phyloP scores from a whole-genome alignment of 1,140 invertebrate species.

The Dermatophagoides farinae region DNA sequence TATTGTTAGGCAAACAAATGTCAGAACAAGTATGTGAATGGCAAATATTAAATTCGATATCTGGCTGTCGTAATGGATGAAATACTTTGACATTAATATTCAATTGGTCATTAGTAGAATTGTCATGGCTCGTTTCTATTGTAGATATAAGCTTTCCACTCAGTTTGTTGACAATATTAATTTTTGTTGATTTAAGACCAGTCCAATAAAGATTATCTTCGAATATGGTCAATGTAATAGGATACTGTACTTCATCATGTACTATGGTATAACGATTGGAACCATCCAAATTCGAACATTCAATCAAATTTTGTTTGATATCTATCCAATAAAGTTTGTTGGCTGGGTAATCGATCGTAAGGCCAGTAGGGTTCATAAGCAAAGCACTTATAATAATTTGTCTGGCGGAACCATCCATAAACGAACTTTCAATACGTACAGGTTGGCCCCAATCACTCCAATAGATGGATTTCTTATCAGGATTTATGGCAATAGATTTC shows the following conservation, averaged over 20 bases:
- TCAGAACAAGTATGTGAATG: conserved; percentile 64
- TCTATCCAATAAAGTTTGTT: conserved; percentile 34
- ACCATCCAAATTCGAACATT: conserved; percentile 60
- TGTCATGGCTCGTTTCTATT: not conserved
- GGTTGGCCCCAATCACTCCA: conserved; percentile 84
- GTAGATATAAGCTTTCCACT: not conserved
- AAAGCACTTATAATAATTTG: conserved; percentile 42
- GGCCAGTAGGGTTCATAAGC: conserved; percentile 61
- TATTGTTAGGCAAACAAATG: conserved; percentile 41
- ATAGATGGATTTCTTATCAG: conserved; percentile 59
- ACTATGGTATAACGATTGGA: conserved; percentile 20
- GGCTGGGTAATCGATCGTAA: conserved; percentile 60
- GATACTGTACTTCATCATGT: conserved; percentile 49
- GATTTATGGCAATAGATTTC: conserved; percentile 78
- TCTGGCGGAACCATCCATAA: conserved; percentile 57
- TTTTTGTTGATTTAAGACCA: not conserved
- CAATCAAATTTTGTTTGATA: conserved; percentile 31
- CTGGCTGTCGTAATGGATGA: conserved; percentile 42
- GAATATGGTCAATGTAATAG: conserved; percentile 54
- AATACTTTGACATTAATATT: conserved; percentile 55
- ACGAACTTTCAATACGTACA: conserved; percentile 65
- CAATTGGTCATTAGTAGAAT: conserved; percentile 23
- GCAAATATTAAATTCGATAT: conserved; percentile 27
- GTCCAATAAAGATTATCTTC: conserved; percentile 66
- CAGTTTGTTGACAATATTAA: not conserved